These are phyloP conservation scores for Dryoscopus gambensis DNA, from an alignment of 2,113 vertebrate genomes.

Conservation along the genomic window DNA sequence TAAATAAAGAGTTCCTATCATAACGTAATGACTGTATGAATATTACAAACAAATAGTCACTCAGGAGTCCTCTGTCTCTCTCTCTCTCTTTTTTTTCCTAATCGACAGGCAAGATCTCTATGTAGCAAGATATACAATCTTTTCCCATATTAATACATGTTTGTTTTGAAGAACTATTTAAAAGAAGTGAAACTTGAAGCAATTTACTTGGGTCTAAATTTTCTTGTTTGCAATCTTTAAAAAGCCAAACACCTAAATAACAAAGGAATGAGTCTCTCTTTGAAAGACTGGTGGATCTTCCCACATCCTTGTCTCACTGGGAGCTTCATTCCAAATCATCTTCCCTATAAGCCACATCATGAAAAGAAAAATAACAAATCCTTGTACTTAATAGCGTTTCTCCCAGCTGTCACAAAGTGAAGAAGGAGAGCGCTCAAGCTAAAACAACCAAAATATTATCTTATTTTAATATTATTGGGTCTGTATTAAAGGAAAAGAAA, in stretches of 20 bases:
- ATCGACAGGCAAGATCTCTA: not conserved
- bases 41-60: not conserved
- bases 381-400: not conserved
- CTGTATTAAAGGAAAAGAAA: not conserved
- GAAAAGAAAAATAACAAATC: not conserved
- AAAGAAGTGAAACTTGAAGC: not conserved
- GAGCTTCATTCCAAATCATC: not conserved
- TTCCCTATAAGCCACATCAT: not conserved
- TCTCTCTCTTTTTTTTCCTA: not conserved
- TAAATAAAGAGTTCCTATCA: not conserved
- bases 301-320: not conserved
- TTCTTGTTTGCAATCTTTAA: not conserved
- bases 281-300: not conserved
- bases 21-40: not conserved
- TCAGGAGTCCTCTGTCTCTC: not conserved
- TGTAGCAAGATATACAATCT: not conserved
- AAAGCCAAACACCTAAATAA: not conserved
- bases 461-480: too few relatives aligned
- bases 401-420: not conserved
- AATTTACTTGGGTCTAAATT: not conserved
- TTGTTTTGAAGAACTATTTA: not conserved
- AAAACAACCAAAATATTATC: not conserved
- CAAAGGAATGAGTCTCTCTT: not conserved
- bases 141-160: not conserved
- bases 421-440: not conserved